These are phyloP conservation scores for Ophraella communa DNA, from an alignment of 2,888 invertebrate genomes.

Conservation along the genomic window DNA sequence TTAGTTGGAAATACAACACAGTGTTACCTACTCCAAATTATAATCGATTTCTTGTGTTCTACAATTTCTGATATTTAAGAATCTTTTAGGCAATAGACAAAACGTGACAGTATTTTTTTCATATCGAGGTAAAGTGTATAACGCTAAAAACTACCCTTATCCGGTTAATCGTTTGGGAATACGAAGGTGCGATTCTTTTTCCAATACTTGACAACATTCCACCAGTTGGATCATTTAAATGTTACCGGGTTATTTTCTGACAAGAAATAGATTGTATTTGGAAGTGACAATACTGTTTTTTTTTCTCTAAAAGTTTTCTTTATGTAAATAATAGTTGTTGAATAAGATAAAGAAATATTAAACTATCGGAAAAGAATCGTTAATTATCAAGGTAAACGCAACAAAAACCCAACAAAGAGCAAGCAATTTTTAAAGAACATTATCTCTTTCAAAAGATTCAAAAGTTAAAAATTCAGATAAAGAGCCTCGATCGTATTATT, in stretches of 20 bases:
- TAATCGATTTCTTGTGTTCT: too few relatives aligned
- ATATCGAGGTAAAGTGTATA: not conserved
- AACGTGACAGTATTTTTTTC: not conserved
- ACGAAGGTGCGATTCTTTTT: not conserved
- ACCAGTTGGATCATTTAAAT: not conserved
- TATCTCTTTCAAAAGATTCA: constrained; percentile 31
- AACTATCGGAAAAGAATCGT: not conserved
- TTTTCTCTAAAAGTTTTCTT: not conserved
- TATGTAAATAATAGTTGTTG: not conserved
- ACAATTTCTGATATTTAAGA: too few relatives aligned
- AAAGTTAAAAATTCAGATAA: constrained; percentile 47
- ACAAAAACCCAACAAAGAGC: constrained; percentile 3
- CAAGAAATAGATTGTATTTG: not conserved
- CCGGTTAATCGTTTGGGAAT: not conserved
- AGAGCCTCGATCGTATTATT: constrained; percentile 46
- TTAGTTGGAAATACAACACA: too few relatives aligned
- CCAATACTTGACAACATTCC: not conserved
- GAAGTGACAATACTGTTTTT: not conserved
- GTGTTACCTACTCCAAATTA: too few relatives aligned
- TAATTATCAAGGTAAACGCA: constrained; percentile 4
- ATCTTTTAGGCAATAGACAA: too few relatives aligned
- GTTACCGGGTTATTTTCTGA: not conserved
- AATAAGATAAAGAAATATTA: not conserved
- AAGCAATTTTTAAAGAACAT: constrained; percentile 3
- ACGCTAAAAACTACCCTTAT: constrained; percentile 1